Percentiles rank a stretch among this genome's conserved stretches.
Conservation (phyloP, 2,888 invertebrate species). For the Andricus quercusramuli region DNA sequence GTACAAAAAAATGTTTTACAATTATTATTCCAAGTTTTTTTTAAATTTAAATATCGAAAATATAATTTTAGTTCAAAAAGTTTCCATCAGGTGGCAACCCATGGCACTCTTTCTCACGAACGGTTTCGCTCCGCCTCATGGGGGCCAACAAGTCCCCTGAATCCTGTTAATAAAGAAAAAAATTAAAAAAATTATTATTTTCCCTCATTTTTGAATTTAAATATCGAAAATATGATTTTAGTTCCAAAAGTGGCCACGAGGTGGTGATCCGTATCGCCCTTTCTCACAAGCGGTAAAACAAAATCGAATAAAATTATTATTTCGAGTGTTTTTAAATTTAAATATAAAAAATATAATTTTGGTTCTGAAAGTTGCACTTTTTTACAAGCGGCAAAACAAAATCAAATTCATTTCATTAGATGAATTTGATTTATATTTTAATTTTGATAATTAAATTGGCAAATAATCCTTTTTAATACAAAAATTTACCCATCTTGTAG, state of each 20-base stretch:
- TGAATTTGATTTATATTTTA: no score
- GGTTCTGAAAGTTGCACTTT: no score
- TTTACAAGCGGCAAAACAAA: no score
- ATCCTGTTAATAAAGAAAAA: no score
- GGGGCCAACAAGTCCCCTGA: background rate
- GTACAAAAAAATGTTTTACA: no score
- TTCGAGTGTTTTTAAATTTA: background rate
- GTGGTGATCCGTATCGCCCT: background rate
- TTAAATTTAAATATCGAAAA: background rate
- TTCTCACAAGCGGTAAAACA: background rate
- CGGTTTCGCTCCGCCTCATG: background rate
- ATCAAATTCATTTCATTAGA: no score
- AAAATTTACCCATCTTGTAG: no score
- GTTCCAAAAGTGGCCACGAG: background rate
- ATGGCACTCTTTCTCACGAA: background rate
- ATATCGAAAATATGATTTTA: background rate
- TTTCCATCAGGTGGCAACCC: background rate
- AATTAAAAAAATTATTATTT: no score
- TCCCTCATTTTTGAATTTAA: no score
- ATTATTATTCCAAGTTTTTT: no score
- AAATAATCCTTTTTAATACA: no score
- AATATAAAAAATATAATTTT: background rate
- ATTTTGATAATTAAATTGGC: no score
- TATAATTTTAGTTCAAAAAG: background rate
- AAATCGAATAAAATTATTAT: background rate